Conservation (phyloP, 2,113 vertebrate genomes). For the Epinephelus cyanopodus region DNA sequence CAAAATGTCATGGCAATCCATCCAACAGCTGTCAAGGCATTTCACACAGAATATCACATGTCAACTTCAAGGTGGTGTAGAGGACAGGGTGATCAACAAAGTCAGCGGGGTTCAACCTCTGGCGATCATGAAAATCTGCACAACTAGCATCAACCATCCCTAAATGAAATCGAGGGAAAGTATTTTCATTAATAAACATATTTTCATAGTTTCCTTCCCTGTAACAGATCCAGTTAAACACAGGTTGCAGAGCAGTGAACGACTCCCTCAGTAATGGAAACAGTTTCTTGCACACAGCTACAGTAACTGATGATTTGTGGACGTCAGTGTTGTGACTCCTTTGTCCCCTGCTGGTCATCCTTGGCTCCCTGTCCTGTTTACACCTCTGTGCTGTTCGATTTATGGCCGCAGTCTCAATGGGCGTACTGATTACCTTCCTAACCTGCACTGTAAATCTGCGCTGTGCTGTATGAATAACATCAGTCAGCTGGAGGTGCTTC, state of each 20-base stretch:
- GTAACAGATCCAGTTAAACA: background rate
- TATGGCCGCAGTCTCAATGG: slow-evolving; percentile 74
- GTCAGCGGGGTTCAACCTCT: background rate
- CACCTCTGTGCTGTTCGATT: slow-evolving; percentile 89
- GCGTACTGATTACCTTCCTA: slow-evolving; percentile 85
- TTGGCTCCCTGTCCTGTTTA: slow-evolving; percentile 88
- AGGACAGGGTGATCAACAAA: background rate
- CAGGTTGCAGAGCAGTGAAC: background rate
- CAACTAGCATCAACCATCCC: background rate
- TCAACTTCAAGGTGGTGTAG: background rate
- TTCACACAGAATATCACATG: background rate
- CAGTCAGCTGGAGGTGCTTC: slow-evolving; percentile 17
- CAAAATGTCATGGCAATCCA: background rate
- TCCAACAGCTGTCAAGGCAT: background rate
- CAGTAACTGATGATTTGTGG: slow-evolving; percentile 49
- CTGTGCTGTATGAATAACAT: slow-evolving; percentile 23
- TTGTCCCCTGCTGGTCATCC: slow-evolving; percentile 78
- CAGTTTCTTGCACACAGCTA: background rate
- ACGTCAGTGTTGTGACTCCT: slow-evolving; percentile 38
- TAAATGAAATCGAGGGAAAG: no score
- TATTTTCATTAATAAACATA: background rate
- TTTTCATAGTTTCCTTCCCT: background rate
- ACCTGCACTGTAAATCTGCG: slow-evolving; percentile 83
- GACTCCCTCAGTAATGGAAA: background rate
- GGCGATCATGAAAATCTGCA: background rate